These are phyloP conservation scores for Himalopsyche anomala DNA, from an alignment of 2,888 invertebrate species.

Conservation along the genomic window DNA sequence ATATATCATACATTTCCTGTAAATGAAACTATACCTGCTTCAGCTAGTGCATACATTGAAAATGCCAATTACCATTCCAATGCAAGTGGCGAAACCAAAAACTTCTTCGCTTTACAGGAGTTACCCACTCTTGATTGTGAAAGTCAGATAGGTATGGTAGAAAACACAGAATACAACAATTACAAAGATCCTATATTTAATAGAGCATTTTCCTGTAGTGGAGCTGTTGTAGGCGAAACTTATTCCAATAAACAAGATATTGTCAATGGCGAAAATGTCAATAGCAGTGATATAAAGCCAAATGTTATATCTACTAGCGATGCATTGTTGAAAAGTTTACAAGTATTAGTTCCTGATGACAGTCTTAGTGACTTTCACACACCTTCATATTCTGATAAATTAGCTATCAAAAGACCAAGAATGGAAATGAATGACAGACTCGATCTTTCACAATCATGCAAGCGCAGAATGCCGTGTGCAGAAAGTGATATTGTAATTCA, in stretches of 20 bases:
- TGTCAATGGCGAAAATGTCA: constrained; percentile 32
- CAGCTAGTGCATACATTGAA: constrained; percentile 8
- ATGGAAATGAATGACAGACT: background rate
- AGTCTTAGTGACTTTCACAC: constrained; percentile 29
- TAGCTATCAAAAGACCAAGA: constrained; percentile 45
- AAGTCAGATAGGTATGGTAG: background rate
- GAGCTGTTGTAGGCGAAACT: background rate
- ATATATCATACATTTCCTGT: constrained; percentile 47
- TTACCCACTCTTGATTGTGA: background rate
- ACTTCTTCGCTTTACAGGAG: background rate
- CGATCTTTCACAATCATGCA: constrained; percentile 4
- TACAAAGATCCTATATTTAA: background rate
- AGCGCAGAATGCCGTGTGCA: constrained; percentile 46
- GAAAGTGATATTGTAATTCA: background rate
- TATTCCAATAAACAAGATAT: constrained; percentile 42
- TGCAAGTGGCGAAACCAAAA: constrained; percentile 6
- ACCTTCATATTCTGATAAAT: constrained; percentile 1
- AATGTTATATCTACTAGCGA: constrained; percentile 39
- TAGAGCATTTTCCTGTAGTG: background rate
- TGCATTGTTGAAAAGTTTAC: constrained; percentile 49
- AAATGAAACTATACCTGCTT: constrained; percentile 31
- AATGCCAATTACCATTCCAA: constrained; percentile 33
- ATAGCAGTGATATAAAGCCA: constrained; percentile 42
- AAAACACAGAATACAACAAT: background rate
- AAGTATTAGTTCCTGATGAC: constrained; percentile 38